Conservation (phyloP, 2,888 invertebrate genomes). For the Villa cingulata region DNA sequence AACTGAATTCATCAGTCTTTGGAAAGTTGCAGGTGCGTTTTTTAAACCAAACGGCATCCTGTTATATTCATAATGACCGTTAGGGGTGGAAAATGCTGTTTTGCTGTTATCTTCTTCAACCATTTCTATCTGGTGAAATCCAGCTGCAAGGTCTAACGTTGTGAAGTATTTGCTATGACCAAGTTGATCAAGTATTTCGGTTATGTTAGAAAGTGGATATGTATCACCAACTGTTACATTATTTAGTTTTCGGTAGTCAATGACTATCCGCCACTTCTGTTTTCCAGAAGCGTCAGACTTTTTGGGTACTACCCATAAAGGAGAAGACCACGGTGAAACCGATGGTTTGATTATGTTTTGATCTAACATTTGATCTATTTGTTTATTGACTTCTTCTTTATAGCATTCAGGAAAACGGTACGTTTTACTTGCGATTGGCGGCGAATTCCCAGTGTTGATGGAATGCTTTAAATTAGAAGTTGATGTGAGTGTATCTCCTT, state of each 20-base stretch:
- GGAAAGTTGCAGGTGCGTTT: conserved; percentile 10
- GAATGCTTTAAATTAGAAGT: conserved; percentile 4
- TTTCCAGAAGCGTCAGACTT: conserved; percentile 12
- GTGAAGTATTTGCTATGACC: conserved; percentile 12
- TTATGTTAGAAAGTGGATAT: conserved; percentile 19
- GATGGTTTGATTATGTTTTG: conserved; percentile 2
- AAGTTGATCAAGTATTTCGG: conserved; percentile 12
- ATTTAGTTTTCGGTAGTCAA: conserved; percentile 14
- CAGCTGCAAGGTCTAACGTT: conserved; percentile 11
- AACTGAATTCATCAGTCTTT: conserved; percentile 11
- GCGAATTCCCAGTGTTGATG: conserved; percentile 4
- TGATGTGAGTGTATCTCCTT: conserved; percentile 4
- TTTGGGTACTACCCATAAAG: conserved; percentile 15
- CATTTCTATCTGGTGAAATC: conserved; percentile 14
- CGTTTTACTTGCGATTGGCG: background rate
- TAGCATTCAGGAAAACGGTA: conserved; percentile 10
- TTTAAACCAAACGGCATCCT: conserved; percentile 10
- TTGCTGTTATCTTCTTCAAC: conserved; percentile 9
- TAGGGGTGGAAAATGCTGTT: conserved; percentile 7
- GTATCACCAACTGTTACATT: conserved; percentile 13
- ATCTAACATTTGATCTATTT: conserved; percentile 1
- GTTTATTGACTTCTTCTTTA: conserved; percentile 4
- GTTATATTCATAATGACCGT: conserved; percentile 8
- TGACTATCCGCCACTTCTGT: conserved; percentile 14
- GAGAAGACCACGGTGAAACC: conserved; percentile 9